Evolutionary conservation across 1,140 invertebrate genomes (phyloP), one percentile per base, ranked within the genome.

Genomic region (Tetragonula clypearis): DNA sequence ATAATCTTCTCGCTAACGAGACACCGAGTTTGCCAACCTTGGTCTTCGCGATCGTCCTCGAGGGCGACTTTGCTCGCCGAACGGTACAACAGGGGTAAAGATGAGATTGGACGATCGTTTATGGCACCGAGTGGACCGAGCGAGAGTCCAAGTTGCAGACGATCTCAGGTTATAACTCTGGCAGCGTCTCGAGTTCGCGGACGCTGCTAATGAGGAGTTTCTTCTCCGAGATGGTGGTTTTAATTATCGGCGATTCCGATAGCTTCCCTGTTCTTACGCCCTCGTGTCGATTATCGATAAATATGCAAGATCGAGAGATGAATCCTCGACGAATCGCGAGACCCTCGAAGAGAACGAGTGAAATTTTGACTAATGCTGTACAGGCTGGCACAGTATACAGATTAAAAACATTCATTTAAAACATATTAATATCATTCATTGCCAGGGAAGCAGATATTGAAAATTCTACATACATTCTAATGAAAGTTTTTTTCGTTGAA

Each of bases 1-100:
- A 77, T 85, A 90, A 90, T 89, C 72, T 74, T 55, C 81, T 81
- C 84, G 56, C 84, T 91, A 91, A 91, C 87, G 90, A 91, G 90
- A 90, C 82, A 69, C 79, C 87, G 81, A 90, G 82, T 82, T 90
- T 66, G 78, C 79, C 82, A 72, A 72, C 73, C 41, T 49, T 49
- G 41, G 82, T 88, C 86, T 82, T 90, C 76, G 60, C 65, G 79
- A n/a, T 77, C 68, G 65, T 68, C 35, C 65, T 88, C 79, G 55
- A 88, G 74, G 56, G 15, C 1, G 19, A 35, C n/a, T 55, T 30
- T 23, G 12, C n/a, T 5, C 35, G 2, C 17, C 23, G 53, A 35
- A 12, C 19, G n/a, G 49, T 9, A 35, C 58, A 69, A 78, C n/a
- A 14, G 55, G 53, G 11, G 41, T 6, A 5, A 41, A 41, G 6